Conservation (phyloP, 2,113 vertebrate genomes). For the Caranx melampygus region DNA sequence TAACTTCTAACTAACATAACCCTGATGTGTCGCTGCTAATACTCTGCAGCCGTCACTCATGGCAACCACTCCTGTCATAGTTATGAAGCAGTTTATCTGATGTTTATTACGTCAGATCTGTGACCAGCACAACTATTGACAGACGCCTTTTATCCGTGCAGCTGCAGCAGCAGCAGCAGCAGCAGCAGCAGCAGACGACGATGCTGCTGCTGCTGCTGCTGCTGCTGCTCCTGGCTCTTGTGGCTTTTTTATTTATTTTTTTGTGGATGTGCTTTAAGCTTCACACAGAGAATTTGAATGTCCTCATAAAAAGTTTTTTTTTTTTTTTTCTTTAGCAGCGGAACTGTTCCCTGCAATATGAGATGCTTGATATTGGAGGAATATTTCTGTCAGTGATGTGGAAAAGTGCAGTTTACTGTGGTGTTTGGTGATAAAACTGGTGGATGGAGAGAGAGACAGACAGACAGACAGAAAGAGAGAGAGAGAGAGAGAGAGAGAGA, state of each 20-base stretch:
- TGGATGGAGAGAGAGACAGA: not conserved
- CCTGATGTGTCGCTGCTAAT: not conserved
- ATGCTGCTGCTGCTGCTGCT: too few species aligned
- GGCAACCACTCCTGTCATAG: not conserved
- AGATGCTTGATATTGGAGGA: constrained; percentile 21
- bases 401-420: constrained; percentile 31
- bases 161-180: too few species aligned
- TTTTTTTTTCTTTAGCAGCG: not conserved
- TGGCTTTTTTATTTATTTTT: not conserved
- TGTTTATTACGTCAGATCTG: too few species aligned
- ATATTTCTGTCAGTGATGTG: constrained; percentile 44
- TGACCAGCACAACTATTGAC: too few species aligned
- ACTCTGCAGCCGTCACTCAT: not conserved
- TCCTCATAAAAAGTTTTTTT: constrained; percentile 20
- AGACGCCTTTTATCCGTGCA: too few species aligned
- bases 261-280: not conserved
- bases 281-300: constrained; percentile 16
- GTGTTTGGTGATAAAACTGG: constrained; percentile 51
- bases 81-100: not conserved
- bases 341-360: constrained; percentile 20
- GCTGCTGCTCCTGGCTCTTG: too few species aligned
- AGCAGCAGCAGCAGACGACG: too few species aligned
- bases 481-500: constrained; percentile 2
- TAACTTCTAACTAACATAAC: too few species aligned
- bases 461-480: constrained; percentile 13